A percentile compares a stretch with the other conserved stretches of the same genome.
Conservation (phyloP, 1,140 invertebrate genomes). For the Rhopalosiphum padi region DNA sequence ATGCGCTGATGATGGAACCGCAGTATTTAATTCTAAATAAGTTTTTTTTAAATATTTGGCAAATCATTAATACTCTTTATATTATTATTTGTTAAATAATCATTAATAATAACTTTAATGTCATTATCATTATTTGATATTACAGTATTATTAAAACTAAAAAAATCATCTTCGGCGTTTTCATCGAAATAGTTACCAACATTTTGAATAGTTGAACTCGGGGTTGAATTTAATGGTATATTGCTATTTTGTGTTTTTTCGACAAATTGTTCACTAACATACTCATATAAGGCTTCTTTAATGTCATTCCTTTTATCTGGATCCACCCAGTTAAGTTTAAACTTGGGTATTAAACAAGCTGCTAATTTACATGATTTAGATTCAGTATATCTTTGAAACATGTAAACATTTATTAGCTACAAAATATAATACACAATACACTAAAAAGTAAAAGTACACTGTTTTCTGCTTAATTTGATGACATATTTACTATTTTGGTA, state of each 20-base stretch:
- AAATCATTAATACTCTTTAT: not conserved
- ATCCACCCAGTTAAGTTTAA: too few relatives aligned
- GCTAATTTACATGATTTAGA: too few relatives aligned
- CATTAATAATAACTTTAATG: not conserved
- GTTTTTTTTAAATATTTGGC: not conserved
- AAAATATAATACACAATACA: not conserved
- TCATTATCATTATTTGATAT: not conserved
- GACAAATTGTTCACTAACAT: not conserved
- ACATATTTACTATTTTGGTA: not conserved
- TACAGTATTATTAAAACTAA: not conserved
- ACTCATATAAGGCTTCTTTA: not conserved
- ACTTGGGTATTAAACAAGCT: too few relatives aligned
- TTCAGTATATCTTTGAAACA: not conserved
- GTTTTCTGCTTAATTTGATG: not conserved
- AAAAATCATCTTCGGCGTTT: not conserved
- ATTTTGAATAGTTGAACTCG: not conserved
- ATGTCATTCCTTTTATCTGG: not conserved
- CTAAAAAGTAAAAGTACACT: not conserved
- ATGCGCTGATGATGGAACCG: not conserved
- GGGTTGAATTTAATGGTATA: not conserved
- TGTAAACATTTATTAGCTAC: not conserved
- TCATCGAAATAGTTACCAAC: not conserved
- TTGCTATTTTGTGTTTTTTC: not conserved
- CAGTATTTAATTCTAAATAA: not conserved
- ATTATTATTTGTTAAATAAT: conserved; percentile 5